Evolutionary conservation across 2,797 vertebrate genomes (phyloP).

Genomic region (Neosilurus mollespiculum): DNA sequence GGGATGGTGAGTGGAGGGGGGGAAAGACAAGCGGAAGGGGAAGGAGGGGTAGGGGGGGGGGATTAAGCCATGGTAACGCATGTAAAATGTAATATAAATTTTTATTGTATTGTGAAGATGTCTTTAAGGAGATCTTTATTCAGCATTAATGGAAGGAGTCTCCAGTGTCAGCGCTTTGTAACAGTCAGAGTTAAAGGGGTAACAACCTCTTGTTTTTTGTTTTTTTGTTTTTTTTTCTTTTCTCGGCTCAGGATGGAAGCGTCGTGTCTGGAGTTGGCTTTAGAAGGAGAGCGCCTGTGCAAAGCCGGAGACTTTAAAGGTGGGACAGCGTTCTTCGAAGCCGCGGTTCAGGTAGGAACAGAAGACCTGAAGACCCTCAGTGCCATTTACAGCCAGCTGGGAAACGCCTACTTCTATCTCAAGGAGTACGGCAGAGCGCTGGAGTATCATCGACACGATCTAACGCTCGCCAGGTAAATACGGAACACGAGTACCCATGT

Average conservation of each 20-base stretch:
- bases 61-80: no score
- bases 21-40: no score
- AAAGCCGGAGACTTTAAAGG: constrained; percentile 94
- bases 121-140: no score
- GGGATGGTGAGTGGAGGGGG: no score
- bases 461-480: constrained; percentile 91
- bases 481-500: neutral
- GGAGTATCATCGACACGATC: constrained; percentile 92
- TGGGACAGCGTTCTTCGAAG: constrained; percentile 91
- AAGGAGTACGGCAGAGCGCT: constrained; percentile 93
- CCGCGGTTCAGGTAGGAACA: constrained; percentile 92
- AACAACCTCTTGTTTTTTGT: neutral
- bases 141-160: no score
- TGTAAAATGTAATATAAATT: no score
- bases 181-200: no score
- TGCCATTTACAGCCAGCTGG: constrained; percentile 98
- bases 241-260: constrained; percentile 85
- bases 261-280: constrained; percentile 91
- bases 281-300: constrained; percentile 93
- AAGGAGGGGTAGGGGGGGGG: no score
- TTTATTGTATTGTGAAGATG: no score
- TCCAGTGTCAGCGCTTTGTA: no score
- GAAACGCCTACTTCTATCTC: constrained; percentile 97
- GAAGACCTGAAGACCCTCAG: constrained; percentile 97
- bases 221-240: no score